Evolutionary conservation across 1,140 invertebrate species (phyloP), one percentile per base, ranked within the genome.

Genomic region (Panulirus ornatus): DNA sequence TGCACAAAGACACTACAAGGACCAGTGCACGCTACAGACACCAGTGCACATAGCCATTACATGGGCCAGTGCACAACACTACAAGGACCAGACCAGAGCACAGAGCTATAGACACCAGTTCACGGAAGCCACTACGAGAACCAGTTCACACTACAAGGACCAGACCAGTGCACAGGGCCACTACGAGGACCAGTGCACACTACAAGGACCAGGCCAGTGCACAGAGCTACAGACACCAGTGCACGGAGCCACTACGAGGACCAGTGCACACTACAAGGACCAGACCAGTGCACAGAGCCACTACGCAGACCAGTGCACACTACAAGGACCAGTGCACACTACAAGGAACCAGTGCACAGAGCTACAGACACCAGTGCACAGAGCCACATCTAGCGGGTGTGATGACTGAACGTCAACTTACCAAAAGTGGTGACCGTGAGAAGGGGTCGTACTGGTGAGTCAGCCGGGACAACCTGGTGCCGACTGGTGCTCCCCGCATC

Each of bases 371-470:
- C n/a, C n/a, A n/a, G n/a, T 58, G 9, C 16, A 58, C 51, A 54
- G 22, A 5, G 5, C 5, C 2, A 5, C 51, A 54, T 47, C 44
- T 0, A 8, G 11, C 42, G 76, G 42, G 27, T 22, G 76, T 36
- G 47, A 1, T 54, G n/a, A 14, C n/a, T 6, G 44, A 30, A n/a
- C 63, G 63, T 36, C 38, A n/a, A 88, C 85, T 88, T 79, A 91
- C 91, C 85, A 47, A 88, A 88, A 11, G 91, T 83, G n/a, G 91
- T 91, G 81, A 91, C 91, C 38, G 91, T 91, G 38, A 91, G 86
- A 19, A 91, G 91, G 11, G 91, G 91, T 40, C 91, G 91, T 58
- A 91, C 71, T 36, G 83, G 81, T n/a, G 81, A 89, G 38, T 91
- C 91, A 6, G 79, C 79, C 54, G 91, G 91, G 36, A 85, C 91